phyloP scores from a whole-genome alignment of 2,888 invertebrate species.

The Drepanosiphum platanoidis region DNA sequence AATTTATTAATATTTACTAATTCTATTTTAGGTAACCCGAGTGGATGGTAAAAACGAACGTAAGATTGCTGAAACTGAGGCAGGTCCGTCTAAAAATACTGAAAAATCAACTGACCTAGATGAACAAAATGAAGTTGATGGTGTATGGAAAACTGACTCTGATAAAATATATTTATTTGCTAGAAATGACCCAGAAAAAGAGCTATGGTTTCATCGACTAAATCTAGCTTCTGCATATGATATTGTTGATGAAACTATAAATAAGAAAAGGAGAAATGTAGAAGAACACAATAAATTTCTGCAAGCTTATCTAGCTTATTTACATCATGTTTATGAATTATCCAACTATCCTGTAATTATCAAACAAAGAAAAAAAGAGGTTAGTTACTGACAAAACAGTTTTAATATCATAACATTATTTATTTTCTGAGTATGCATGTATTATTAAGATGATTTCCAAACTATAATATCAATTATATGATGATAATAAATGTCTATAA shows the following conservation, averaged over 20 bases:
- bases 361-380: constrained; percentile 29
- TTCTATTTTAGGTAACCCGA: constrained; percentile 16
- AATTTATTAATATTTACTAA: constrained; percentile 1
- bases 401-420: too few relatives aligned
- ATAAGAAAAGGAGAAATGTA: constrained; percentile 29
- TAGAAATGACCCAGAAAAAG: constrained; percentile 88
- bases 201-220: constrained; percentile 78
- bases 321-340: constrained; percentile 48
- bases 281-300: constrained; percentile 61
- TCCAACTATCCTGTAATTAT: constrained; percentile 34
- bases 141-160: constrained; percentile 59
- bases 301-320: constrained; percentile 58
- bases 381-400: background rate
- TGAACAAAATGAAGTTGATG: constrained; percentile 64
- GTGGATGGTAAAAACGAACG: constrained; percentile 26
- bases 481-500: too few relatives aligned
- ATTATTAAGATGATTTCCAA: too few relatives aligned
- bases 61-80: constrained; percentile 12
- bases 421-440: too few relatives aligned
- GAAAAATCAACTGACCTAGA: constrained; percentile 37
- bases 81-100: constrained; percentile 13
- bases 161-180: constrained; percentile 74
- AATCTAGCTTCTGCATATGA: constrained; percentile 54
- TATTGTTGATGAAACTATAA: constrained; percentile 25
- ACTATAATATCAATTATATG: too few relatives aligned